Base-by-base conservation (phyloP, 2,113 vertebrate genomes). In the Pelvicachromis taeniatus region DNA sequence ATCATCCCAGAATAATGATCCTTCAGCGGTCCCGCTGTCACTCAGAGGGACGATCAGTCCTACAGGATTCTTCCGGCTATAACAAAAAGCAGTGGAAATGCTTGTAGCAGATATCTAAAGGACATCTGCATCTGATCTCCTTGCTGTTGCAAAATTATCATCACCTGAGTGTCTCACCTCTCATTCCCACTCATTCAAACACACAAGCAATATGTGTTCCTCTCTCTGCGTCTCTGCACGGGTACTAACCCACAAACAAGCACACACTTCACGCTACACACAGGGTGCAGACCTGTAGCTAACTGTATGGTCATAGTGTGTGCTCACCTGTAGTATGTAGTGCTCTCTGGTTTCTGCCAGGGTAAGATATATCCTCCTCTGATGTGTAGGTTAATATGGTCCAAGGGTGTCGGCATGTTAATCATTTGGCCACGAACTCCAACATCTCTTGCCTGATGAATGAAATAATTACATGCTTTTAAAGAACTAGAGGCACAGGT, bases 1-100 rank as follows among this genome's bases (percentile, higher is more conserved):
- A 33, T 98, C 97, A 14, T 98, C 97, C 97, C 97, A 98, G 92
- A 97, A 98, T 55, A 98, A 29, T 0, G 95, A 95, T 55, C 97
- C 97, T 68, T 94, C 50, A 23, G 97, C 97, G 5, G 35, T 42
- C 53, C 90, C 93, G 0, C 1, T 7, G 10, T 96, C 96, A 65
- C 94, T 93, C 91, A 98, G 93, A 77, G 97, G 96, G 5, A 97
- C 94, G 1, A 95, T 96, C 73, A 98, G 95, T 45, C 96, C 97
- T 93, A 99, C 87, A 7, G 95, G 83, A 42, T 97, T 97, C 16
- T 54, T 90, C 42, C 97, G 96, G 88, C 98, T 98, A 52, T 59
- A 93, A 86, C n/a, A 82, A 26, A 80, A 85, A 10, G 29, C 11
- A 42, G 78, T 13, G 17, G 63, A 58, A 26, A 78, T 81, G 42